Percentiles rank a stretch among this genome's conserved stretches.
Evolutionary conservation across 2,797 vertebrate genomes (phyloP).

Genomic region (Acipenser transmontanus): DNA sequence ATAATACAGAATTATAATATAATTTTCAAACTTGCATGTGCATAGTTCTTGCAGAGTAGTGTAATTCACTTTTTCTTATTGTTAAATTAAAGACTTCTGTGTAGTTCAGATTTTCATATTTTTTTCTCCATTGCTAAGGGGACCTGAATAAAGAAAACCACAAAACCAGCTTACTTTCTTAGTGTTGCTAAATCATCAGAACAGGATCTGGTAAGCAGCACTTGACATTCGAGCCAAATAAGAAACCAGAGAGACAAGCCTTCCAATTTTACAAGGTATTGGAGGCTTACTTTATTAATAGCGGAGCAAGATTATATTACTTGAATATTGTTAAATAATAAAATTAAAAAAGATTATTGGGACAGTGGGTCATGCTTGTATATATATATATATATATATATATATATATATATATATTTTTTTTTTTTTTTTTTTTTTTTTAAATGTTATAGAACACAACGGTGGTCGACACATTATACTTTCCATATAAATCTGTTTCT

Average conservation of each 20-base stretch:
- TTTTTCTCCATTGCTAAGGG: neutral
- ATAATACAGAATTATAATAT: too few species aligned
- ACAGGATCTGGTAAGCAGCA: neutral
- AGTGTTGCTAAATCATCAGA: neutral
- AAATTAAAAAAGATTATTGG: slow-evolving; percentile 31
- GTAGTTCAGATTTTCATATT: too few species aligned
- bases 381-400: slow-evolving; percentile 13
- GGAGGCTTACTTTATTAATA: neutral
- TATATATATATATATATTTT: too few species aligned
- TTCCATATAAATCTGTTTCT: slow-evolving; percentile 46
- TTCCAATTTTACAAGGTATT: neutral
- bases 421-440: slow-evolving; percentile 31
- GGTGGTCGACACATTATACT: slow-evolving; percentile 44
- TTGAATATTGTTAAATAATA: neutral
- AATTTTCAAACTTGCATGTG: too few species aligned
- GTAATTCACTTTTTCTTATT: too few species aligned
- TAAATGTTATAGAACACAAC: slow-evolving; percentile 26
- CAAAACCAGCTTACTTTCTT: neutral
- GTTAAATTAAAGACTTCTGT: too few species aligned
- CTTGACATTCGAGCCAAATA: neutral
- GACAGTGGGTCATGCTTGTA: slow-evolving; percentile 32
- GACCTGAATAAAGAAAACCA: neutral
- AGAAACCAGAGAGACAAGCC: neutral
- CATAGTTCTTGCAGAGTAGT: too few species aligned
- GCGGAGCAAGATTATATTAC: neutral